phyloP scores from a whole-genome alignment of 2,113 vertebrate species.

The Epinephelus cyanopodus region DNA sequence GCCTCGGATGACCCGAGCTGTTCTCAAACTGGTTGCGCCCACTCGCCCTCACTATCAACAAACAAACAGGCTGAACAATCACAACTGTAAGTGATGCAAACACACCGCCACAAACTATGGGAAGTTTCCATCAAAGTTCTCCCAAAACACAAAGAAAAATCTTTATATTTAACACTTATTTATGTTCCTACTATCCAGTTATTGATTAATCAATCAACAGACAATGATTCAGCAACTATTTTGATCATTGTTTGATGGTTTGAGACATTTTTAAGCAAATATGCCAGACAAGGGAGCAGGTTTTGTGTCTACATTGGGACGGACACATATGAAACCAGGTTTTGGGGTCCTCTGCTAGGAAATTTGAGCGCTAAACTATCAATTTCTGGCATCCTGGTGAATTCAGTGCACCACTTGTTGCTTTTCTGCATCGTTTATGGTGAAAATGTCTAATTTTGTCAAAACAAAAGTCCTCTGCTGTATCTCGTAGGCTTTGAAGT shows the following conservation, averaged over 20 bases:
- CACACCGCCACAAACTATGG: not conserved
- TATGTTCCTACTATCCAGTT: too few relatives aligned
- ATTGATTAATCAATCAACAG: not conserved
- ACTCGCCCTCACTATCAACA: constrained; percentile 43
- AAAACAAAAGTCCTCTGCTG: too few relatives aligned
- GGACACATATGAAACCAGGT: too few relatives aligned
- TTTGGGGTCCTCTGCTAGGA: too few relatives aligned
- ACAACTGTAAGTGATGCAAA: constrained; percentile 39
- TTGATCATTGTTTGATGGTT: not conserved
- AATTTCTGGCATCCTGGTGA: too few relatives aligned
- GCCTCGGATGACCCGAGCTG: not conserved
- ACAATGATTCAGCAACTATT: not conserved
- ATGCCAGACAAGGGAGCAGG: too few relatives aligned
- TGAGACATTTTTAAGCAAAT: not conserved
- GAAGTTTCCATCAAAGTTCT: not conserved
- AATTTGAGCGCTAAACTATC: too few relatives aligned
- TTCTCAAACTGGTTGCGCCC: constrained; percentile 5
- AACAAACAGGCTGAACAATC: constrained; percentile 56
- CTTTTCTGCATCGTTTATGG: too few relatives aligned
- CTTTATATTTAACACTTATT: not conserved
- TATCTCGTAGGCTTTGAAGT: too few relatives aligned
- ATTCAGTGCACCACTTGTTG: too few relatives aligned
- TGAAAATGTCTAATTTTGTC: too few relatives aligned
- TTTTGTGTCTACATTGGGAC: too few relatives aligned
- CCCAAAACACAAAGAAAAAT: not conserved